A percentile compares a stretch with the other conserved stretches of the same genome.
phyloP scores from a whole-genome alignment of 2,797 vertebrate genomes.

The Rousettus madagascariensis region DNA sequence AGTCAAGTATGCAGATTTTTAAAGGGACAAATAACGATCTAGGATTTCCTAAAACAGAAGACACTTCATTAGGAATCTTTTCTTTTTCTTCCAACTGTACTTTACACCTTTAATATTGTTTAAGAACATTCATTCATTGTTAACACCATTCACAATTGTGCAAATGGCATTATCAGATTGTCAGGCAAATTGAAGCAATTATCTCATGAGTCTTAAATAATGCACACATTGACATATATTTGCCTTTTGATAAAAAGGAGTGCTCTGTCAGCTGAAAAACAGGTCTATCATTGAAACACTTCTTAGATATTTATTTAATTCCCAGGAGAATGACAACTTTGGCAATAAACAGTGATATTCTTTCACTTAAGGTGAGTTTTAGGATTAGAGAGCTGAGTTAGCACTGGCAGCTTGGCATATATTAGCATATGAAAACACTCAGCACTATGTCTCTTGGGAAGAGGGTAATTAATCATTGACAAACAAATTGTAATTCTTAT shows the following conservation, averaged over 20 bases:
- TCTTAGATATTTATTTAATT: slow-evolving; percentile 69
- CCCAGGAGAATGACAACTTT: slow-evolving; percentile 46
- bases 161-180: slow-evolving; percentile 73
- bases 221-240: slow-evolving; percentile 63
- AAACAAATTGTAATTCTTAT: slow-evolving; percentile 77
- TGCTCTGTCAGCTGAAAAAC: slow-evolving; percentile 65
- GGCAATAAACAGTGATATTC: slow-evolving; percentile 63
- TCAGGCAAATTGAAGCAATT: slow-evolving; percentile 75
- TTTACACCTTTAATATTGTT: slow-evolving; percentile 51
- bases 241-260: slow-evolving; percentile 72
- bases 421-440: slow-evolving; percentile 76
- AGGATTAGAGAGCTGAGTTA: slow-evolving; percentile 59
- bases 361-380: slow-evolving; percentile 54
- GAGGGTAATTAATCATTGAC: slow-evolving; percentile 77
- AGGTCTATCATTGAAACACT: slow-evolving; percentile 50
- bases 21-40: neutral
- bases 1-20: neutral
- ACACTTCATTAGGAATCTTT: neutral
- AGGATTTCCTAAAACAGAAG: neutral
- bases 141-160: slow-evolving; percentile 64
- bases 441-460: slow-evolving; percentile 65
- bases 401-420: slow-evolving; percentile 68
- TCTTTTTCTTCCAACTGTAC: neutral
- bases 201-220: slow-evolving; percentile 63
- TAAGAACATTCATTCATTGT: slow-evolving; percentile 63